Percentiles rank a stretch among this genome's conserved stretches.
Evolutionary conservation across 1,140 invertebrate genomes (phyloP).

Genomic region (Temnothorax longispinosus): DNA sequence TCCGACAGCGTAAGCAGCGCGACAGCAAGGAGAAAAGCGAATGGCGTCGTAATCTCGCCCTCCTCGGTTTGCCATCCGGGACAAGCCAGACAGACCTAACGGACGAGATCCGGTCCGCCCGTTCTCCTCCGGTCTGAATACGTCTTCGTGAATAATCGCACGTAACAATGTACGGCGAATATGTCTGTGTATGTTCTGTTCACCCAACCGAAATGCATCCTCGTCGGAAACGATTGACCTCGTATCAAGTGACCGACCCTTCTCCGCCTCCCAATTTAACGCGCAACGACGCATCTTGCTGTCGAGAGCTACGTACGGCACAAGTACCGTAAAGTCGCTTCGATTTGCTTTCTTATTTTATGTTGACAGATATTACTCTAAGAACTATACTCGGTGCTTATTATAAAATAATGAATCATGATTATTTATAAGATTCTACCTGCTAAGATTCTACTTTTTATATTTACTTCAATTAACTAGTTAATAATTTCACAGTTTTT

Average conservation of each 20-base stretch:
- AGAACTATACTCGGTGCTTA: background rate
- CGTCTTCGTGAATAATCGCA: constrained; percentile 73
- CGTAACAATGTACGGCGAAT: constrained; percentile 63
- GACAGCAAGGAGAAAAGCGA: constrained; percentile 47
- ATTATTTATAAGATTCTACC: background rate
- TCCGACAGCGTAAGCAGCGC: constrained; percentile 55
- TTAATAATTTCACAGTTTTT: background rate
- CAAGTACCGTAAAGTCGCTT: background rate
- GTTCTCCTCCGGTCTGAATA: constrained; percentile 52
- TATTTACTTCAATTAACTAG: background rate
- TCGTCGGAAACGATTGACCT: constrained; percentile 44
- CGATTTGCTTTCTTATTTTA: background rate
- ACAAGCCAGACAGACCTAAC: constrained; percentile 69
- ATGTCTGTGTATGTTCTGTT: background rate
- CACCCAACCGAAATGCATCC: constrained; percentile 3
- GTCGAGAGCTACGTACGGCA: background rate
- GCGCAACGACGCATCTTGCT: background rate
- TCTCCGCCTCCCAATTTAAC: background rate
- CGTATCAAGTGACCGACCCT: background rate
- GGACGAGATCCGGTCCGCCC: constrained; percentile 64
- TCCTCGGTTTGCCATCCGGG: constrained; percentile 58
- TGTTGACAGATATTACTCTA: background rate
- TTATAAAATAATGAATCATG: background rate
- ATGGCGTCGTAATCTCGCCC: constrained; percentile 66
- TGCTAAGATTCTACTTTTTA: background rate